Evolutionary conservation across 2,113 vertebrate species (phyloP).

Genomic region (Gallinago undulata): DNA sequence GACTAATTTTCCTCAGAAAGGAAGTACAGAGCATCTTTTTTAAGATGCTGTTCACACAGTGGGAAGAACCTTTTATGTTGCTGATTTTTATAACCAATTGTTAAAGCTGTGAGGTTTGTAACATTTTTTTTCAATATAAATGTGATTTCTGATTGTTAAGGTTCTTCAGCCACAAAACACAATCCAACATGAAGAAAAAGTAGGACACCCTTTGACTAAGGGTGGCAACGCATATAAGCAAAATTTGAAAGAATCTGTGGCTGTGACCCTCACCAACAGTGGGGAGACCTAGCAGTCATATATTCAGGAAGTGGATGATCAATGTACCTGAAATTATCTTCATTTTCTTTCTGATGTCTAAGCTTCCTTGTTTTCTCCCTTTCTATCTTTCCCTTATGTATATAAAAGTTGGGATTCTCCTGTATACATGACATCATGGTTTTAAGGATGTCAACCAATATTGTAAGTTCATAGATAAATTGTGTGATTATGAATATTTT

Average conservation of each 20-base stretch:
- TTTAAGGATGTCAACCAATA: background rate
- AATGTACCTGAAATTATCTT: background rate
- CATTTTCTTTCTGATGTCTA: background rate
- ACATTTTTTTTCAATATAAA: background rate
- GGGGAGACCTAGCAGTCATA: background rate
- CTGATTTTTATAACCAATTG: background rate
- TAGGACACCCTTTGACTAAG: background rate
- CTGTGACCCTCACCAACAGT: background rate
- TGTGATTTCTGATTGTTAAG: background rate
- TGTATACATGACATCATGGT: background rate
- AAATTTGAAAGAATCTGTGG: background rate
- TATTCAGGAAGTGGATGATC: background rate
- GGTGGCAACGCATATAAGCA: background rate
- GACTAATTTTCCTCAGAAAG: background rate
- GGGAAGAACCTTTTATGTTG: background rate
- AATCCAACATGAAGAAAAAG: background rate
- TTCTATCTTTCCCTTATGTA: background rate
- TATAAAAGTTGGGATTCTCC: background rate
- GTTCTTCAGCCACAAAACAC: background rate
- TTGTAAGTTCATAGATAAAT: background rate
- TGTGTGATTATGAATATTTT: background rate
- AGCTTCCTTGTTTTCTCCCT: background rate
- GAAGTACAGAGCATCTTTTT: background rate
- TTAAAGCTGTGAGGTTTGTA: background rate
- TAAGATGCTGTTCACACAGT: background rate